Conservation (phyloP, 92 coral and sea anemone species). For the Zoanthus solanderi region DNA sequence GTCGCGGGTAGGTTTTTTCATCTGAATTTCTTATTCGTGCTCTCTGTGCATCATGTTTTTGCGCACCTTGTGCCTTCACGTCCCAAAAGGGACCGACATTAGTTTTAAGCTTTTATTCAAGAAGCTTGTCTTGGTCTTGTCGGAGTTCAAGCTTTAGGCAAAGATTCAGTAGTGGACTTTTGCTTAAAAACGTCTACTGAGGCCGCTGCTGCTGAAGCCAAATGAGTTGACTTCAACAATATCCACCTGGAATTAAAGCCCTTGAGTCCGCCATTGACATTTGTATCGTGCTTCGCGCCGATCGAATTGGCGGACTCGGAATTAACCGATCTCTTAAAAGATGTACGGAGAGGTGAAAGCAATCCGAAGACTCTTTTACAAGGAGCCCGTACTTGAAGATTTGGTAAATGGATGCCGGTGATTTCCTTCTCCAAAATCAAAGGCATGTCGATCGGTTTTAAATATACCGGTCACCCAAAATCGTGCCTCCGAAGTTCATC, state of each 20-base stretch:
- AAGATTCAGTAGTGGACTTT: no score
- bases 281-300: neutral
- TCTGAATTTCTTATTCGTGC: no score
- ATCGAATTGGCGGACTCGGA: neutral
- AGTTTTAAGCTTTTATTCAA: no score
- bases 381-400: neutral
- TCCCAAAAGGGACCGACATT: no score
- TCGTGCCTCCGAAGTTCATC: neutral
- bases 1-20: no score
- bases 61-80: no score
- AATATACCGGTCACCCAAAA: conserved; percentile 10
- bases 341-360: neutral
- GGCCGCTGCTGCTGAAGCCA: neutral
- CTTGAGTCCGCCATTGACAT: neutral
- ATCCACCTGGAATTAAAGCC: neutral
- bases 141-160: no score
- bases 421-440: neutral
- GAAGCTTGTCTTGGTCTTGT: no score
- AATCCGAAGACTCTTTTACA: neutral
- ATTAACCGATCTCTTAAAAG: neutral
- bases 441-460: conserved; percentile 22
- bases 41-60: no score
- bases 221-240: neutral
- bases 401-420: neutral
- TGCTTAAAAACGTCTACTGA: no score